phyloP scores from a whole-genome alignment of 2,888 invertebrate genomes.

The Pycnomerus fuliginosus region DNA sequence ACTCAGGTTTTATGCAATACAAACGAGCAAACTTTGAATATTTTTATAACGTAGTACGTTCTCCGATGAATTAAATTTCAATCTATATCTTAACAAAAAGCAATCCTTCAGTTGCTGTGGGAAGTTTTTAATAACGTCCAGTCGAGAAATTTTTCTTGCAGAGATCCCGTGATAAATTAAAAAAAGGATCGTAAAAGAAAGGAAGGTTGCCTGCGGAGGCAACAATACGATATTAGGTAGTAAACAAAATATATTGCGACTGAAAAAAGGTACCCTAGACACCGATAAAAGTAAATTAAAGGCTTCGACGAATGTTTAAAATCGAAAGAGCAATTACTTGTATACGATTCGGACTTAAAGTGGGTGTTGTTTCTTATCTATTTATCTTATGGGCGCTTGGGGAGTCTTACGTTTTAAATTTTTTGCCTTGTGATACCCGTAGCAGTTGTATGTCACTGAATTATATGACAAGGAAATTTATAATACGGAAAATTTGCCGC shows the following conservation, averaged over 20 bases:
- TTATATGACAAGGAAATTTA: no score
- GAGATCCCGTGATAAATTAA: constrained; percentile 14
- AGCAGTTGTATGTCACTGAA: no score
- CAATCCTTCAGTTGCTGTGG: constrained; percentile 6
- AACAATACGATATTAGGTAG: constrained; percentile 17
- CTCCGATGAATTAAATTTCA: constrained; percentile 15
- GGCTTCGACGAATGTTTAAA: constrained; percentile 41
- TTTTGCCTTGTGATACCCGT: no score
- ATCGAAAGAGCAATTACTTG: constrained; percentile 44
- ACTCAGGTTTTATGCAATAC: no score
- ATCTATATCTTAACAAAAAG: constrained; percentile 15
- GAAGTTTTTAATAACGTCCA: constrained; percentile 19
- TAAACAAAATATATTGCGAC: constrained; percentile 25
- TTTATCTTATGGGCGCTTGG: constrained; percentile 41
- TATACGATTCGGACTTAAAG: constrained; percentile 34
- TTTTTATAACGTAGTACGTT: constrained; percentile 11
- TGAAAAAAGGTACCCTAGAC: constrained; percentile 36
- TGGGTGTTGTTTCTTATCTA: constrained; percentile 42
- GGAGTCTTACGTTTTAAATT: constrained; percentile 39
- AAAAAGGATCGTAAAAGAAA: background rate
- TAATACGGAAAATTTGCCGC: no score
- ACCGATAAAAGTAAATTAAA: constrained; percentile 44
- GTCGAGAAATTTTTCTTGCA: constrained; percentile 8
- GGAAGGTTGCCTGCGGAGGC: constrained; percentile 6
- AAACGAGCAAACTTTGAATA: constrained; percentile 11